Evolutionary conservation across 2,113 vertebrate species (phyloP).

Genomic region (Pristiophorus japonicus): DNA sequence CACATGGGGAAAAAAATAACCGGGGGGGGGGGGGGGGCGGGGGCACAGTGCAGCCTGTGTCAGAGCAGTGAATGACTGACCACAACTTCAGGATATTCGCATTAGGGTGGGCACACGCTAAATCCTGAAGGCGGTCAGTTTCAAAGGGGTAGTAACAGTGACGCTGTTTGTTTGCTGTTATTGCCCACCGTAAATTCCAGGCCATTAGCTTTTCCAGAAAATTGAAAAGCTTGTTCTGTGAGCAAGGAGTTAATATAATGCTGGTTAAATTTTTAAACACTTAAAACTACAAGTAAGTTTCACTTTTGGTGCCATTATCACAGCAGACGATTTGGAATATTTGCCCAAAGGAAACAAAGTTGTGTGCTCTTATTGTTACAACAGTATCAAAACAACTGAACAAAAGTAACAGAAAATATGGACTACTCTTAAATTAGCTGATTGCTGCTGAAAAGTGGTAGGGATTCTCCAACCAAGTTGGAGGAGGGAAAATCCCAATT

Average conservation of each 20-base stretch:
- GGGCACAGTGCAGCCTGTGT: too few species aligned
- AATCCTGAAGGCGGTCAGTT: too few species aligned
- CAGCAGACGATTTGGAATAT: not conserved
- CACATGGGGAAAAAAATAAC: not conserved
- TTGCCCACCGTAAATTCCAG: too few species aligned
- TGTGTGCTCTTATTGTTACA: not conserved
- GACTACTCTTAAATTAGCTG: not conserved
- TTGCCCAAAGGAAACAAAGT: conserved; percentile 1
- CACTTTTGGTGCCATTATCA: not conserved
- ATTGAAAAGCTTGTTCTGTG: not conserved
- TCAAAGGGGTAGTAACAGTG: too few species aligned
- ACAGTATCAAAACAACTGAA: not conserved
- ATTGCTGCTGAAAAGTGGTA: not conserved
- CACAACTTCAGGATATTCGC: too few species aligned
- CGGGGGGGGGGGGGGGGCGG: too few species aligned
- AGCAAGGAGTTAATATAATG: not conserved
- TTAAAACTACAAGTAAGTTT: not conserved
- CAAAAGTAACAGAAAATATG: not conserved
- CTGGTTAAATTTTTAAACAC: not conserved
- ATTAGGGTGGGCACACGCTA: too few species aligned
- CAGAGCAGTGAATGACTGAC: too few species aligned
- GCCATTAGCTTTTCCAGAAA: not conserved
- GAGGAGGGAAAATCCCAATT: not conserved
- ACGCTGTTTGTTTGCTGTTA: too few species aligned
- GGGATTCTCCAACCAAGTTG: too few species aligned